Conservation (phyloP, 2,888 invertebrate species). For the Gnatocerus cornutus region DNA sequence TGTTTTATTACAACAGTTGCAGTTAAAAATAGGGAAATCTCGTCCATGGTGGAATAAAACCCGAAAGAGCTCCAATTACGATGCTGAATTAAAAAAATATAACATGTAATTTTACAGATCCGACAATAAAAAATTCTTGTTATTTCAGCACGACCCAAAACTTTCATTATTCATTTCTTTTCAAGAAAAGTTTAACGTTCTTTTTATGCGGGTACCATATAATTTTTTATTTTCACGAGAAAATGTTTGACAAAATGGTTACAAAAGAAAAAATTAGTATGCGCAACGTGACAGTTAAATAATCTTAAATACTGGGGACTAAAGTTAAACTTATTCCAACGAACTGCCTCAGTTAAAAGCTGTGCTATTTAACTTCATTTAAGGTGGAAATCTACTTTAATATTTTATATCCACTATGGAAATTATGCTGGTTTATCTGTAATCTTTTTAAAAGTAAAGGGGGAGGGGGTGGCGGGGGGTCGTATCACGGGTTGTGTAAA, state of each 20-base stretch:
- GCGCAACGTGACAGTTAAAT: constrained; percentile 16
- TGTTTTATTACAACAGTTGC: not conserved
- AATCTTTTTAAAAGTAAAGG: not conserved
- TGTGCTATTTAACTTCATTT: constrained; percentile 8
- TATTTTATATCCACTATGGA: constrained; percentile 6
- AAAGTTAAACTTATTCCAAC: constrained; percentile 6
- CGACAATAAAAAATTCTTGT: constrained; percentile 7
- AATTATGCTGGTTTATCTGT: constrained; percentile 11
- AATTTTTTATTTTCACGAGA: constrained; percentile 22
- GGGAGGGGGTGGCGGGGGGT: not conserved
- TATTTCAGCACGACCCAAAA: constrained; percentile 12
- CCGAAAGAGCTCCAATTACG: not conserved
- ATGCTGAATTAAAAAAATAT: constrained; percentile 12
- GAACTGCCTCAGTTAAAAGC: constrained; percentile 7
- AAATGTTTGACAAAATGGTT: constrained; percentile 19
- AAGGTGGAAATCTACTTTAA: constrained; percentile 15
- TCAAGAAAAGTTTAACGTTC: constrained; percentile 16
- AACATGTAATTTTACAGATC: constrained; percentile 25
- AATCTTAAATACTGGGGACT: constrained; percentile 9
- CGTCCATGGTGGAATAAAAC: not conserved
- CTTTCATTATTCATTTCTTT: constrained; percentile 29
- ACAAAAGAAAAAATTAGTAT: constrained; percentile 22
- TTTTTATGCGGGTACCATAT: constrained; percentile 23
- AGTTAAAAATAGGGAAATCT: not conserved
- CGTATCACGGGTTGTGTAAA: not conserved